These are phyloP conservation scores for Coracopsis vasa DNA, from an alignment of 2,113 vertebrate species.

Conservation along the genomic window DNA sequence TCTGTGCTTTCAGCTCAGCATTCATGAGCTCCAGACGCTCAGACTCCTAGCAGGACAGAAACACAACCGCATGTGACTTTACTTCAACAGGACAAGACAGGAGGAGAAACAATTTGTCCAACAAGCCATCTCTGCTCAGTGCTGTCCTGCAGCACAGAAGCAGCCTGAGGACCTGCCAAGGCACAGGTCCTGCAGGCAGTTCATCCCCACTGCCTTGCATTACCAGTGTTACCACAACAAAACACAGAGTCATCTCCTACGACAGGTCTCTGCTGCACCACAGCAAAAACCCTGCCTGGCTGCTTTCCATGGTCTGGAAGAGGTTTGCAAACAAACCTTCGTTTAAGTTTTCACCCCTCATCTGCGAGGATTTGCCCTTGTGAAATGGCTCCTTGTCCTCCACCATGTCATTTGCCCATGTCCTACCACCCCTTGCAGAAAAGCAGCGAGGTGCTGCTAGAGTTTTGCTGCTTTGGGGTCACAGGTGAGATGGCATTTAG, in stretches of 20 bases:
- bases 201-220: background rate
- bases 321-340: background rate
- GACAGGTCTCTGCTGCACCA: background rate
- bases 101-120: background rate
- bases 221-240: background rate
- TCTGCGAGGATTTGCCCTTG: background rate
- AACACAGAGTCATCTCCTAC: background rate
- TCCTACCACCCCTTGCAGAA: background rate
- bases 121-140: background rate
- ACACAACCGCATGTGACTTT: background rate
- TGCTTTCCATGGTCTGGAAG: background rate
- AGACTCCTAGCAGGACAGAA: slow-evolving; percentile 81
- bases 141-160: background rate
- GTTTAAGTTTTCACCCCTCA: background rate
- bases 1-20: slow-evolving; percentile 93
- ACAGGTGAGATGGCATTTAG: background rate
- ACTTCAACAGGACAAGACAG: background rate
- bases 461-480: background rate
- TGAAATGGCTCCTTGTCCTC: background rate
- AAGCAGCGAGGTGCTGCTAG: background rate
- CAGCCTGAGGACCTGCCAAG: background rate
- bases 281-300: background rate
- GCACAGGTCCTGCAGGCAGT: background rate
- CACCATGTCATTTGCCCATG: background rate
- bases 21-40: slow-evolving; percentile 95